phyloP scores from a whole-genome alignment of 2,113 vertebrate species.

The Oceanites oceanicus region DNA sequence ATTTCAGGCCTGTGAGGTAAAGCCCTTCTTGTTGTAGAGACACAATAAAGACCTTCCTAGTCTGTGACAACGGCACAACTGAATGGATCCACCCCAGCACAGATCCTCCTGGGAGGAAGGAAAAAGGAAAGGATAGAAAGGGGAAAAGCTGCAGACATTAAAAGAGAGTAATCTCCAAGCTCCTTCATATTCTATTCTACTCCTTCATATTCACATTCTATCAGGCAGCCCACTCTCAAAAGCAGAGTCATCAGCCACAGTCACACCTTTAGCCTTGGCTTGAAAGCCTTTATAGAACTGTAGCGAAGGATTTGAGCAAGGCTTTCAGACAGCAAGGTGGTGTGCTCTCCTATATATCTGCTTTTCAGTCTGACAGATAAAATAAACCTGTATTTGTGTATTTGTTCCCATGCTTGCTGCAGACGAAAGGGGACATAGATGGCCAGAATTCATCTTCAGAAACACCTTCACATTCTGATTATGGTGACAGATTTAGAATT shows the following conservation, averaged over 20 bases:
- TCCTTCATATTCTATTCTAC: background rate
- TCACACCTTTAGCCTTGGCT: constrained; percentile 14
- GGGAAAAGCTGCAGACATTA: background rate
- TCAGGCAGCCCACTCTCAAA: background rate
- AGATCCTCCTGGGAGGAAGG: background rate
- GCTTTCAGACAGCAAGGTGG: background rate
- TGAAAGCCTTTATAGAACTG: constrained; percentile 34
- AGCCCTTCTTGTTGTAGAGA: background rate
- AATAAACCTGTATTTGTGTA: background rate
- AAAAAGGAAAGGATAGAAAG: background rate
- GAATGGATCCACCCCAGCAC: background rate
- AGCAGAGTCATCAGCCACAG: background rate
- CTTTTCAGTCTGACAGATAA: constrained; percentile 26
- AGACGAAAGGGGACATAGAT: background rate
- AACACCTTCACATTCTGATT: constrained; percentile 9
- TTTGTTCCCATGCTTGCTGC: background rate
- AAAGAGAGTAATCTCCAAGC: background rate
- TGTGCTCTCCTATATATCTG: background rate
- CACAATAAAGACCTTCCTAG: background rate
- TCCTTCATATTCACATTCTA: constrained; percentile 10
- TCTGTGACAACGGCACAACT: background rate
- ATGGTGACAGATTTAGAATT: background rate
- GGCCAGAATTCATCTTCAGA: background rate
- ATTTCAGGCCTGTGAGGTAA: background rate
- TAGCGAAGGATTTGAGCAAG: background rate